Evolutionary conservation across 2,888 invertebrate genomes (phyloP), one percentile per base, ranked within the genome.

Genomic region (Cephalotes varians): DNA sequence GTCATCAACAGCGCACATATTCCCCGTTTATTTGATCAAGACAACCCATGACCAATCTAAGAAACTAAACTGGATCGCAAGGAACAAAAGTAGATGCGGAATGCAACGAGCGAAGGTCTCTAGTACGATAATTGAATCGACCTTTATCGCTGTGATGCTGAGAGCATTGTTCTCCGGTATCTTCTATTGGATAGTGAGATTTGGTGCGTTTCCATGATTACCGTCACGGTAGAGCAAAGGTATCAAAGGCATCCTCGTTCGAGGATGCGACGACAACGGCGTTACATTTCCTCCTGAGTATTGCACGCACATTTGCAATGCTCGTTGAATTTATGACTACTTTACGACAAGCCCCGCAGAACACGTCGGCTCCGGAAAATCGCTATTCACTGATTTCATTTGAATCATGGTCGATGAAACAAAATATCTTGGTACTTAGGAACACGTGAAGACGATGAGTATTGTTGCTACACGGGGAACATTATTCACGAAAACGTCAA

Each of bases 101-200:
- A 67, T 40, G 31, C 58, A 62, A 62, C 60, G 60, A 51, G 47
- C 67, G 49, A 40, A 25, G 58, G 40, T 82, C 58, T 60, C 37
- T 34, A 31, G 71, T 62, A 77, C 77, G 47, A 58, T 82, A 82
- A 84, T 77, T 84, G 84, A 76, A 84, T 84, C 82, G 84, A 82
- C 65, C 83, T 83, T 83, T 83, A 81, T 83, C 83, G 73, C 56
- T 74, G 56, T 56, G 81, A 83, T 72, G 56, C 79, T 49, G 58
- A 72, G 69, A 58, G 56, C 71, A 82, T 84, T 82, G 84, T 84
- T 84, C 82, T 69, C 69, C 71, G 64, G 69, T 69, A 60, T 79
- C 65, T 54, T 31, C 54, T 82, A 81, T 84, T 62, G 83, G 83
- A 84, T 82, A 65, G 74, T 54, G 60, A 54, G 74, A 84, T 85